Evolutionary conservation across 2,888 invertebrate species (phyloP), one percentile per base, ranked within the genome.

Genomic region (Diogma glabrata): DNA sequence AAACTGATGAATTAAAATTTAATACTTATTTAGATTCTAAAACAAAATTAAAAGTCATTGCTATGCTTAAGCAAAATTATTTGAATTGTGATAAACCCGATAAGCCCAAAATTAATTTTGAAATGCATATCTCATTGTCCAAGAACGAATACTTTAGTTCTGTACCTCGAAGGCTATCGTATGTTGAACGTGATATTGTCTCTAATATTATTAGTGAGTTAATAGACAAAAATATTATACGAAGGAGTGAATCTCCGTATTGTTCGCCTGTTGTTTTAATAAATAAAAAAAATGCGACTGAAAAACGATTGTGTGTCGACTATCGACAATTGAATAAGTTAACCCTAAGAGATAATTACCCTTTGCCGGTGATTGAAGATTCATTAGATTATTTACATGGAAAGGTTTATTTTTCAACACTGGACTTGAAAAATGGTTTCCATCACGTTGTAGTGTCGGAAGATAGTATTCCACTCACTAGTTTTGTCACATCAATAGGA

Each of bases 381-480:
- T 19, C 53, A 36, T 16, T 57, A 10, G 55, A 55, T 30, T 23
- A 47, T 3, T 47, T 59, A 20, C 26, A 40, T 4, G 54, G 55
- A 10, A 60, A 59, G 48, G 45, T 22, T 14, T 53, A 54, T 36
- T 59, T 57, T 45, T 50, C 56, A 7, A 14, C 53, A 14, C 36
- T 58, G 7, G 59, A 58, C 51, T 40, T 58, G 14, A 48, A 23
- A 28, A 57, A 55, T 47, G 59, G 58, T 3, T 59, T 59, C 46
- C 51, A 57, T 49, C 59, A 59, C 36, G 49, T 57, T 6, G 30
- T 22, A 2, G 50, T 58, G 23, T 45, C 53, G 7, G 52, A 51
- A 10, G 54, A 58, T 5, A 54, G 57, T 19, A 50, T 54, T 16
- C 53, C 56, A 43, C 58, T 51, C 30, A 58, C 57, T n/a, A 52